Conservation (phyloP, 2,113 vertebrate genomes). For the Crotalus horridus region DNA sequence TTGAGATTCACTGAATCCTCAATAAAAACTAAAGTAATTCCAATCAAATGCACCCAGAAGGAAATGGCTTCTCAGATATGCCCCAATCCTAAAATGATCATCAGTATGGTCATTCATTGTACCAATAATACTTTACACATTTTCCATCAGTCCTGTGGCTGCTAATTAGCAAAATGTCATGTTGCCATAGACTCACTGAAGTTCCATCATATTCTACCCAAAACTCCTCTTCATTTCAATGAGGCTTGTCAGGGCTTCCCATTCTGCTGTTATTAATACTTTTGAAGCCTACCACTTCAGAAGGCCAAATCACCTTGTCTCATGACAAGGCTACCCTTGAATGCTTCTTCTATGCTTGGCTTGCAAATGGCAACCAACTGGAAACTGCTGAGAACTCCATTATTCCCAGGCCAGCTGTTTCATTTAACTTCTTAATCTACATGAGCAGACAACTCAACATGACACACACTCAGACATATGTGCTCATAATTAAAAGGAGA, state of each 20-base stretch:
- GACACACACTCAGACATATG: neutral
- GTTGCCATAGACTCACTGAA: neutral
- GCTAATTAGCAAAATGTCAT: neutral
- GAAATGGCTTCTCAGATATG: neutral
- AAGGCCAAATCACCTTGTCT: neutral
- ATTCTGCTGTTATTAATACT: neutral
- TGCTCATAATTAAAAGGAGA: neutral
- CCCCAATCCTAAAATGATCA: neutral
- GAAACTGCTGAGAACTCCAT: neutral
- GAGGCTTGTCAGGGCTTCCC: neutral
- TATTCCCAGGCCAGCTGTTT: neutral
- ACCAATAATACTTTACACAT: neutral
- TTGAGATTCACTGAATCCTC: neutral
- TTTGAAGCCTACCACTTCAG: neutral
- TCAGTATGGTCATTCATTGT: neutral
- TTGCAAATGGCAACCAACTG: neutral
- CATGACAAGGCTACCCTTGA: neutral
- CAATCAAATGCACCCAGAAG: neutral
- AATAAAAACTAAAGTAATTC: neutral
- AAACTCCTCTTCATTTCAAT: neutral
- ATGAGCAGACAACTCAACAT: neutral
- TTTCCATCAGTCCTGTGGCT: neutral
- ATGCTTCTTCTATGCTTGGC: neutral
- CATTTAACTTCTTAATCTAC: neutral
- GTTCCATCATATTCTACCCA: too few relatives aligned